These are phyloP conservation scores for Ramphastos sulfuratus DNA, from an alignment of 2,113 vertebrate species.

Conservation along the genomic window DNA sequence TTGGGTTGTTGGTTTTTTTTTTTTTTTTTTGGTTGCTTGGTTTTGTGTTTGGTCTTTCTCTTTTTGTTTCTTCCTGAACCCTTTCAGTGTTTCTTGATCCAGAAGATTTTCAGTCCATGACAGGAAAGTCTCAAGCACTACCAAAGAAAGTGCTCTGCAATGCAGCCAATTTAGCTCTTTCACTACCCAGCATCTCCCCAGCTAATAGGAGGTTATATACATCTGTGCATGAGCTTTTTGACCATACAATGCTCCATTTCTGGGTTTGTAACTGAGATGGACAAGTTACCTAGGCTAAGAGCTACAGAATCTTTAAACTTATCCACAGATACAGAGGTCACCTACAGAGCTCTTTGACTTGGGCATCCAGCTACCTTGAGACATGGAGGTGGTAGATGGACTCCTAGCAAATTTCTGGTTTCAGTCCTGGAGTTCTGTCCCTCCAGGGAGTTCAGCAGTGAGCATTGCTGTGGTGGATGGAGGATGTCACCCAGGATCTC, in stretches of 20 bases:
- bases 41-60: neutral
- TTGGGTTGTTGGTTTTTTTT: neutral
- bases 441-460: neutral
- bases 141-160: neutral
- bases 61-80: neutral
- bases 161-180: neutral
- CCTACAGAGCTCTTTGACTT: neutral
- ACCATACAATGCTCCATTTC: neutral
- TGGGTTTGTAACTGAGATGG: neutral
- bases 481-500: neutral
- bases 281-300: neutral
- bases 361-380: neutral
- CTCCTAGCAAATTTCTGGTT: neutral
- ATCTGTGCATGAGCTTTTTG: neutral
- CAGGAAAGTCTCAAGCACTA: neutral
- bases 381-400: neutral
- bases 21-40: neutral
- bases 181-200: neutral
- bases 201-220: neutral
- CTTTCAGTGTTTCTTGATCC: neutral
- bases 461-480: fast-evolving
- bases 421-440: neutral
- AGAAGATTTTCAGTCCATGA: neutral
- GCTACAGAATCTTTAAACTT: neutral
- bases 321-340: neutral